A percentile compares a stretch with the other conserved stretches of the same genome.
Evolutionary conservation across 53 echinoderm and acorn worm genomes (phyloP).

Genomic region (Paelopatides confundens): DNA sequence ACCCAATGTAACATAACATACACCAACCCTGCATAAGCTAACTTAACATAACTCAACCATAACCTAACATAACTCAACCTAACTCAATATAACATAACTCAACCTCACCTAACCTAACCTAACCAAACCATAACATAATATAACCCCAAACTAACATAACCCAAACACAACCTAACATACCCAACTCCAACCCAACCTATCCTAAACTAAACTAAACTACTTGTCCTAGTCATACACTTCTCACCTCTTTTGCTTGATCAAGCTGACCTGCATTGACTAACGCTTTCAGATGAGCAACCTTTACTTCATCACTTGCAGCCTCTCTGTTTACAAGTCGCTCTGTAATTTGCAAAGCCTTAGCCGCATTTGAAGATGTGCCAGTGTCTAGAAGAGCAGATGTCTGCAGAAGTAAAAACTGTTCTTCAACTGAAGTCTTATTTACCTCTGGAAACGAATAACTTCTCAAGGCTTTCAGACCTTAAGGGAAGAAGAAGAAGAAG

Average conservation of each 20-base stretch:
- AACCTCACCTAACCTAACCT: too few species aligned
- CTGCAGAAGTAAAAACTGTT: conserved; percentile 61
- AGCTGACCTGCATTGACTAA: not conserved
- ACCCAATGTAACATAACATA: too few species aligned
- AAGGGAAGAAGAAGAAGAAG: not conserved
- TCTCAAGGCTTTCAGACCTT: not conserved
- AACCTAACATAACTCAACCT: too few species aligned
- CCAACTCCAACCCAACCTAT: too few species aligned
- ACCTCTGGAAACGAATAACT: conserved; percentile 25
- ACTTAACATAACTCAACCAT: too few species aligned
- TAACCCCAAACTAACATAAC: too few species aligned
- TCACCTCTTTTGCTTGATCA: conserved; percentile 22
- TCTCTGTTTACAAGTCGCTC: not conserved
- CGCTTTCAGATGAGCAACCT: not conserved
- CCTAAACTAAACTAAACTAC: too few species aligned
- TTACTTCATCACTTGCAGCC: not conserved
- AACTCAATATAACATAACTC: too few species aligned
- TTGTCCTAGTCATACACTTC: not conserved
- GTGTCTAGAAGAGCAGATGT: conserved; percentile 63
- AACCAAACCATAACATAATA: too few species aligned
- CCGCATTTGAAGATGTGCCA: conserved; percentile 29
- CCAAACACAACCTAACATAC: too few species aligned
- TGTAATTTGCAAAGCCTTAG: conserved; percentile 64
- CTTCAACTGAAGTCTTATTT: conserved; percentile 46
- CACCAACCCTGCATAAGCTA: too few species aligned